phyloP scores from a whole-genome alignment of 64 coral and sea anemone genomes.

The Actinia equina region DNA sequence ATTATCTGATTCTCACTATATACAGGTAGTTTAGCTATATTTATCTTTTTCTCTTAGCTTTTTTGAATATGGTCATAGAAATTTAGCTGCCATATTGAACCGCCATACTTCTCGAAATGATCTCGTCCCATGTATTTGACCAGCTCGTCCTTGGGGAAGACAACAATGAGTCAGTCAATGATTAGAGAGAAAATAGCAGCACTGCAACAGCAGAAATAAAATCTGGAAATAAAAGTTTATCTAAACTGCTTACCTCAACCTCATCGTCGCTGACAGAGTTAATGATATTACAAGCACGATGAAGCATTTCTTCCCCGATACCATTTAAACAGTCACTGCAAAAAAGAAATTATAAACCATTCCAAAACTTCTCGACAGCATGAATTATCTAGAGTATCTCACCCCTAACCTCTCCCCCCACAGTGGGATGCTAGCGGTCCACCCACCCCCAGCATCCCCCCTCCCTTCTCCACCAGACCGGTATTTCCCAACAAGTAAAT shows the following conservation, averaged over 20 bases:
- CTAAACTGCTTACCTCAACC: slow-evolving; percentile 53
- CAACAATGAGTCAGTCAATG: neutral
- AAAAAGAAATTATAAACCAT: neutral
- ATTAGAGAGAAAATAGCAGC: neutral
- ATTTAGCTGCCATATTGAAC: slow-evolving; percentile 85
- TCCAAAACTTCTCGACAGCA: too few species aligned
- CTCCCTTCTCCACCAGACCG: too few species aligned
- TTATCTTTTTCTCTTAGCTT: neutral
- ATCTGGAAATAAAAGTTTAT: neutral
- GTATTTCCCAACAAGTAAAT: too few species aligned
- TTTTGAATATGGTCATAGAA: slow-evolving; percentile 63
- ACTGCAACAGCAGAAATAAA: neutral
- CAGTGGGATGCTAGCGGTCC: too few species aligned
- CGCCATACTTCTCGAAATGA: slow-evolving; percentile 82
- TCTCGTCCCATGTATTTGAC: slow-evolving; percentile 73
- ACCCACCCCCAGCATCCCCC: too few species aligned
- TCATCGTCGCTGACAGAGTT: slow-evolving; percentile 55
- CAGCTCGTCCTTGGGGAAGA: slow-evolving; percentile 39
- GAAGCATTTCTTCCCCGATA: slow-evolving; percentile 60
- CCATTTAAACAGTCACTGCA: slow-evolving; percentile 74
- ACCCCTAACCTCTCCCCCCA: too few species aligned
- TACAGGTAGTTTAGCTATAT: neutral
- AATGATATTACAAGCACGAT: slow-evolving; percentile 58
- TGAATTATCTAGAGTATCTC: too few species aligned
- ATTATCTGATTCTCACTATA: too few species aligned